Evolutionary conservation across 2,888 invertebrate genomes (phyloP).

Genomic region (Ernsta delagoae): DNA sequence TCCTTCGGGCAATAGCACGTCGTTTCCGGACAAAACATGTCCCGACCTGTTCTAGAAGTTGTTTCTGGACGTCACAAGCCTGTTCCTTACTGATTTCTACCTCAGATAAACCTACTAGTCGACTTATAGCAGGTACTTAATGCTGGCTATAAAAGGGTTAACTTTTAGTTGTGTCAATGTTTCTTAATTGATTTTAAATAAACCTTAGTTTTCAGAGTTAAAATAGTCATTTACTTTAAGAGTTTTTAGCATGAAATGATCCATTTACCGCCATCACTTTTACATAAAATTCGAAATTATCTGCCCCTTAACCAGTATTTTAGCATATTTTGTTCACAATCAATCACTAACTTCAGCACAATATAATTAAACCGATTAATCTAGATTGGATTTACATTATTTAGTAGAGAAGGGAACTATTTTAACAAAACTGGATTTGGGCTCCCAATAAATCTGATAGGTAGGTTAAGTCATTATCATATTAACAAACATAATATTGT

Average conservation of each 20-base stretch:
- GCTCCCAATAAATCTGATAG: constrained; percentile 20
- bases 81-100: constrained; percentile 32
- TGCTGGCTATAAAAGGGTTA: no score
- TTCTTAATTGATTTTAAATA: no score
- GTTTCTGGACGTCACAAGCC: constrained; percentile 42
- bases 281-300: constrained; percentile 33
- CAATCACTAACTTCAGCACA: constrained; percentile 28
- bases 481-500: constrained; percentile 25
- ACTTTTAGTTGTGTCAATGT: no score
- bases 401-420: constrained; percentile 19
- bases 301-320: constrained; percentile 24
- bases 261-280: constrained; percentile 11
- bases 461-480: constrained; percentile 25
- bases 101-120: constrained; percentile 16
- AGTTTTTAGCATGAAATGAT: no score
- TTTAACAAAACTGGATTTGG: constrained; percentile 22
- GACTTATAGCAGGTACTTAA: no score
- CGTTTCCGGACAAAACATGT: constrained; percentile 47
- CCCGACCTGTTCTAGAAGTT: constrained; percentile 48
- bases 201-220: no score
- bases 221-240: no score
- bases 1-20: constrained; percentile 39
- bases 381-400: background rate
- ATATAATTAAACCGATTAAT: constrained; percentile 32
- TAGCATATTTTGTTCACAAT: constrained; percentile 32